Evolutionary conservation across 2,113 vertebrate species (phyloP), one percentile per base, ranked within the genome.

Genomic region (Junco hyemalis): DNA sequence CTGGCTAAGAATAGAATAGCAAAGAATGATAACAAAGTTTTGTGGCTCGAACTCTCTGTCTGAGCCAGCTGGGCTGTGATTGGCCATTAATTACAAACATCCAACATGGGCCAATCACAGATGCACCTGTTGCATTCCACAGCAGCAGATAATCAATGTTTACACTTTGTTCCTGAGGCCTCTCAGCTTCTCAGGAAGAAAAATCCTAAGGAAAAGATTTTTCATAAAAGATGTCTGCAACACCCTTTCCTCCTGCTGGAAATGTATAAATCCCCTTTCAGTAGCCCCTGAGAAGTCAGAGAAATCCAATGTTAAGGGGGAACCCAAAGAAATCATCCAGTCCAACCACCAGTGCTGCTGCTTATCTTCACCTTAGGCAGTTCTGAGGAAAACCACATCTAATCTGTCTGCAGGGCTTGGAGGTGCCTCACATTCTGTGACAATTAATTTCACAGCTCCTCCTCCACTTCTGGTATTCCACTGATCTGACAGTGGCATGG

Each of bases 401-500:
- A 11, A 36, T 56, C 26, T 64, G 38, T 47, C 53, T 40, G 51
- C 14, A 8, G 69, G 48, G 14, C 21, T 81, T 81, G 60, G 56
- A 74, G 74, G 22, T n/a, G 8, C 65, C 61, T 40, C 31, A 23
- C 9, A 1, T 66, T 50, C 56, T 74, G 61, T 71, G 44, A 31
- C 44, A 81, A n/a, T 31, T 73, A 0, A 59, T 86, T 88, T 74
- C 48, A n/a, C 4, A 7, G 21, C 33, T 94, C 42, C 38, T 81
- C 14, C 38, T 80, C 50, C 23, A 4, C 10, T 50, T 64, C 3
- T 12, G 2, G 40, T 60, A 36, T 44, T 74, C 29, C 53, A 17
- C 72, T 3, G 3, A 8, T 68, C 51, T 23, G 44, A 44, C 29
- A 26, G 36, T 35, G 63, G 45, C 0, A 0, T 21, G 36, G 63